These are phyloP conservation scores for Trachymyrmex septentrionalis DNA, from an alignment of 1,140 invertebrate species.

Conservation along the genomic window DNA sequence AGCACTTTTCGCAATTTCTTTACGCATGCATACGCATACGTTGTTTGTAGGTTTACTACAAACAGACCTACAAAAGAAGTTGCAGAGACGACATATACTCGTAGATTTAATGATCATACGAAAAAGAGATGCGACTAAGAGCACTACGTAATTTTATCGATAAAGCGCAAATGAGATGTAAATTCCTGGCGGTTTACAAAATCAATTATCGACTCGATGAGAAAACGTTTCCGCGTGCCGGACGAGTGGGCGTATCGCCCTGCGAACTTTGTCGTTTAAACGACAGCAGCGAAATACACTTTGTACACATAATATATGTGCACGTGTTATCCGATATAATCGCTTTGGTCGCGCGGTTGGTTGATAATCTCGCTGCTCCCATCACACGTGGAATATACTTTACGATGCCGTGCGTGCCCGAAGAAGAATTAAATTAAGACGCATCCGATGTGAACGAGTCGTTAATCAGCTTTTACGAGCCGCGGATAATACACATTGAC, in stretches of 20 bases:
- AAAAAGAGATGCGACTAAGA: not conserved
- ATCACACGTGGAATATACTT: constrained; percentile 52
- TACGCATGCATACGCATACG: not conserved
- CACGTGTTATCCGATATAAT: constrained; percentile 39
- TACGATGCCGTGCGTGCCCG: constrained; percentile 12
- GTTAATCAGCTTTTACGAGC: constrained; percentile 50
- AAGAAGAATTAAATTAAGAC: constrained; percentile 57
- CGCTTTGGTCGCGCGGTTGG: not conserved
- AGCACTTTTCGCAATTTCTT: not conserved
- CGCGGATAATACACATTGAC: constrained; percentile 26
- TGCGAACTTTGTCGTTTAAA: constrained; percentile 38
- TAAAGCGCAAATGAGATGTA: constrained; percentile 23
- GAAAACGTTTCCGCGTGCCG: constrained; percentile 37
- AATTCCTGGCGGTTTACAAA: constrained; percentile 5
- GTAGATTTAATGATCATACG: not conserved
- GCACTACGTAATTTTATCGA: constrained; percentile 6
- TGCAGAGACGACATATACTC: not conserved
- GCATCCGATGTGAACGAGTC: constrained; percentile 35
- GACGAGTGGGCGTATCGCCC: constrained; percentile 35
- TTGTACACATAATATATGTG: constrained; percentile 44
- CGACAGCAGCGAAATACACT: constrained; percentile 18
- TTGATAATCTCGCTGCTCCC: constrained; percentile 43
- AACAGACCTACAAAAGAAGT: not conserved
- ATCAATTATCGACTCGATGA: constrained; percentile 35
- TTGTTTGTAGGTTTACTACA: not conserved